These are phyloP conservation scores for Tridacna gigas DNA, from an alignment of 2,888 invertebrate genomes.

Conservation along the genomic window DNA sequence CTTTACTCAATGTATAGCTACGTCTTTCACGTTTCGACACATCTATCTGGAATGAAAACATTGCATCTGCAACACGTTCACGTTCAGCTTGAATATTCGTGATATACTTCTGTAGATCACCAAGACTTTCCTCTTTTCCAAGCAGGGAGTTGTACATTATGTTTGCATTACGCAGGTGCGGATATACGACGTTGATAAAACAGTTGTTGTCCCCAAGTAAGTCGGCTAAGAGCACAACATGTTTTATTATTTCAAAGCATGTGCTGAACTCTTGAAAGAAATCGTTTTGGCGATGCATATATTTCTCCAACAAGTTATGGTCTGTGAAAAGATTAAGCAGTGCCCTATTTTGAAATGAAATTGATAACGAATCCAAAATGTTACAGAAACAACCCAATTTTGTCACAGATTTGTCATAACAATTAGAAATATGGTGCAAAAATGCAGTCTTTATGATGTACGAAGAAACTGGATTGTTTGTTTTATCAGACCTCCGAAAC, in stretches of 20 bases:
- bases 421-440: background rate
- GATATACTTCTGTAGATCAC: background rate
- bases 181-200: background rate
- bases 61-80: background rate
- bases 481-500: background rate
- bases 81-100: background rate
- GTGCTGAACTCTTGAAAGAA: background rate
- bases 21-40: no score
- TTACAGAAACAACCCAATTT: background rate
- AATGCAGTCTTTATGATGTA: background rate
- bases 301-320: background rate
- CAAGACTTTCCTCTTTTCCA: background rate
- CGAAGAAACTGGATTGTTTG: background rate
- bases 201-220: background rate
- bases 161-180: background rate
- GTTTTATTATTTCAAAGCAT: conserved; percentile 1
- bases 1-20: no score
- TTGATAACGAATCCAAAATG: background rate
- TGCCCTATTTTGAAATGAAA: background rate
- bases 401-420: background rate
- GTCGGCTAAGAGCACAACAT: background rate
- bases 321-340: background rate
- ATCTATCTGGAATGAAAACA: no score
- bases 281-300: background rate
- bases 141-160: background rate